Percentiles rank a stretch among this genome's conserved stretches.
Conservation (phyloP, 2,797 vertebrate species). For the Poecilia picta region DNA sequence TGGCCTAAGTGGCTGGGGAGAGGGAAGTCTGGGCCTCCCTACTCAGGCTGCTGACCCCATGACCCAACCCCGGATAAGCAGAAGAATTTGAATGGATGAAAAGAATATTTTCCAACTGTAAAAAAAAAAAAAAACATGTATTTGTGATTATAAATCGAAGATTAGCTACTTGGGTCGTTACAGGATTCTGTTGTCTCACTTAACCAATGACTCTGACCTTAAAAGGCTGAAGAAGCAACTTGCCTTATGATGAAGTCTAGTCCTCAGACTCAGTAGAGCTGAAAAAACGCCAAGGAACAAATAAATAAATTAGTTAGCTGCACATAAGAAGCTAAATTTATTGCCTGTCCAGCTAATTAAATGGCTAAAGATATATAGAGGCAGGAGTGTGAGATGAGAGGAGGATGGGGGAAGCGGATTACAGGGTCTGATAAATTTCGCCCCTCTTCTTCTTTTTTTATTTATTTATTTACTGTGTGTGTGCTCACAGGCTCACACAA, state of each 20-base stretch:
- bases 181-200: slow-evolving; percentile 30
- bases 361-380: slow-evolving; percentile 75
- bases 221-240: slow-evolving; percentile 62
- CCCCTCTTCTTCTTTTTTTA: neutral
- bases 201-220: slow-evolving; percentile 59
- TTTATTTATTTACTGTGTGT: neutral
- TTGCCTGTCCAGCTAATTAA: slow-evolving; percentile 82
- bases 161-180: slow-evolving; percentile 28
- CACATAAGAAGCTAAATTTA: slow-evolving; percentile 70
- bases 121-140: too few species aligned
- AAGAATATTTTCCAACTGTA: too few species aligned
- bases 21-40: too few species aligned
- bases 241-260: slow-evolving; percentile 62
- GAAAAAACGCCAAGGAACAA: slow-evolving; percentile 62
- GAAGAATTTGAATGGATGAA: too few species aligned
- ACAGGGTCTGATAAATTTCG: slow-evolving; percentile 61
- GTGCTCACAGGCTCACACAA: slow-evolving; percentile 8
- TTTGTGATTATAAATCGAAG: neutral
- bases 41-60: too few species aligned
- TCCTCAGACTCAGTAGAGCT: slow-evolving; percentile 40
- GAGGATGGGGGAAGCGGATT: slow-evolving; percentile 54
- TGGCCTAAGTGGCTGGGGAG: too few species aligned
- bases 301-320: slow-evolving; percentile 66
- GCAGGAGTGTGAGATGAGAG: slow-evolving; percentile 53
- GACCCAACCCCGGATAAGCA: too few species aligned